Evolutionary conservation across 2,113 vertebrate genomes (phyloP), one percentile per base, ranked within the genome.

Genomic region (Pagrus major): DNA sequence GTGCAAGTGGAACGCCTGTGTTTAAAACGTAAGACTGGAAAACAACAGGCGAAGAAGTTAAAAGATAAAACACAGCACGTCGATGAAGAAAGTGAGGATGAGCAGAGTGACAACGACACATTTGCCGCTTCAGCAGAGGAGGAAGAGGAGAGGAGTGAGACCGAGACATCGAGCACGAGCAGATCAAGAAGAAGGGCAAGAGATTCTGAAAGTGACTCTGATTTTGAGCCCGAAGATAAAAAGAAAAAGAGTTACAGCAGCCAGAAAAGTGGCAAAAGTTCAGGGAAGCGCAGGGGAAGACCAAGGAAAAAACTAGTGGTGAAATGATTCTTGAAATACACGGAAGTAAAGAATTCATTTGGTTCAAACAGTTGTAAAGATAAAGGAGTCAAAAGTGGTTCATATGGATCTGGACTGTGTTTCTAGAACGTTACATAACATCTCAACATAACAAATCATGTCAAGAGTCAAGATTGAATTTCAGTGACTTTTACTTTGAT

Each of bases 251-350:
- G 3, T 4, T 0, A 18, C 23, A 35, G 44, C 20, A 47, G 39
- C 35, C 54, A 66, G 46, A 79, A 15, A 20, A 46, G 15, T 9
- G 41, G n/a, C 8, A 58, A 41, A 5, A 35, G 35, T 21, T 14
- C 11, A 63, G 46, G 64, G 25, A 71, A 63, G 49, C 29, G 42
- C 25, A 71, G 58, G 15, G 77, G 83, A 54, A 60, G 37, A 52
- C 71, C 65, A 4, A 56, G 33, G 1, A 55, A 39, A 11, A 69
- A 25, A 35, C 15, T 25, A 18, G 21, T 2, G 18, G 52, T 27
- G 37, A 21, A 14, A 42, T 9, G 5, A 67, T 16, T 25, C n/a
- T 20, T 42, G 6, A 64, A 42, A 27, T 25, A 9, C 5, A n/a
- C n/a, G n/a, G 6, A 73, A 31, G 15, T 0, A 29, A 61, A 54